Base-by-base conservation (phyloP, 2,888 invertebrate species). In the Ceramica pisi region DNA sequence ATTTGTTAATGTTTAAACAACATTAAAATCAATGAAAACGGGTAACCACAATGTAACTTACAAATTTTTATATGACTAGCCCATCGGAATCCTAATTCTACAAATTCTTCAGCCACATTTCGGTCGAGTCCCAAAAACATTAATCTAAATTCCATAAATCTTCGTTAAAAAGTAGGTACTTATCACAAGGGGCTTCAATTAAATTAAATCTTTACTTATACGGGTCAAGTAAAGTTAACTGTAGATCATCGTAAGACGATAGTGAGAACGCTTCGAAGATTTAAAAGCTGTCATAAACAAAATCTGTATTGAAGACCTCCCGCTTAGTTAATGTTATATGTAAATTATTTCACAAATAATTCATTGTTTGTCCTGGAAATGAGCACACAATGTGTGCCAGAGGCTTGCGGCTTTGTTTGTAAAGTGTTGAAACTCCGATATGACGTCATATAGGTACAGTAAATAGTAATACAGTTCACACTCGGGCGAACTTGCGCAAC, bases 81-180 rank as follows among this genome's bases (percentile, higher is more conserved):
- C 46, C 31, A 6, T 63, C 41, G 31, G 21, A 48, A 48, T 35
- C n/a, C 38, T 31, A 23, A 57, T 56, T 67, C n/a, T 64, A 56
- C 48, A 48, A 48, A 48, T 44, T 51, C 0, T 61, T 57, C 10
- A 41, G 57, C 63, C 66, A 69, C 73, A 59, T 55, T 60, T 61
- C 44, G 16, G 57, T 23, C 19, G 50, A 59, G 31, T 50, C 44
- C 66, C 60, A 67, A 76, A 80, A 71, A 60, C 84, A 21, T 26
- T 88, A 91, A 94, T 93, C 89, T 92, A 92, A 91, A 84, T 82
- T 89, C 90, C 91, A 95, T 95, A 93, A 88, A 92, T 94, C 95
- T 92, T 94, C 90, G 91, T 95, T 92, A 90, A 87, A 85, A 85
- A 84, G 79, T n/a, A n/a, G n/a, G n/a, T 75, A 83, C 81, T 91